A percentile compares a stretch with the other conserved stretches of the same genome.
Conservation (phyloP, 2,797 vertebrate species). For the Enteromius thamalakanensis region DNA sequence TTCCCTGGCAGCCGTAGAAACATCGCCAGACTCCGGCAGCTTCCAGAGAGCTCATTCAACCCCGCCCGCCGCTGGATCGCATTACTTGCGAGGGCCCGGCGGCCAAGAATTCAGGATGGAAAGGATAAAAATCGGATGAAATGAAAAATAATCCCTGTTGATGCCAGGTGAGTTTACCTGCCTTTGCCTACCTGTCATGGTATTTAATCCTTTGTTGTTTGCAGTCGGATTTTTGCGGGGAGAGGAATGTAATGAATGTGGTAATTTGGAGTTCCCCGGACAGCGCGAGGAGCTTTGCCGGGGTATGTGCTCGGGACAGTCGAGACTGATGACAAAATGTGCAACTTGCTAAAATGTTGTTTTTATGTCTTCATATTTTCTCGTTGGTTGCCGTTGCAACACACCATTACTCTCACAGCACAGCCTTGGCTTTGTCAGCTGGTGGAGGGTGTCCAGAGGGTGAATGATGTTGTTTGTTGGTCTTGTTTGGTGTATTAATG, state of each 20-base stretch:
- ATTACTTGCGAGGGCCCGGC: constrained; percentile 30
- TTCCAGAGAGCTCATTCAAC: constrained; percentile 45
- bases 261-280: constrained; percentile 47
- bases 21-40: constrained; percentile 41
- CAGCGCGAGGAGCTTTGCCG: constrained; percentile 8
- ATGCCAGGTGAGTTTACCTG: constrained; percentile 48
- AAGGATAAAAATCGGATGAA: constrained; percentile 50
- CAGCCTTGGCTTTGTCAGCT: constrained; percentile 48
- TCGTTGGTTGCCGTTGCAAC: constrained; percentile 31
- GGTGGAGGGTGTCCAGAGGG: constrained; percentile 44
- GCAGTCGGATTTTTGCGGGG: constrained; percentile 39
- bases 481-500: constrained; percentile 50
- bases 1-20: constrained; percentile 51
- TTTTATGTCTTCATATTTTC: constrained; percentile 54
- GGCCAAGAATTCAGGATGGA: constrained; percentile 48
- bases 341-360: constrained; percentile 44
- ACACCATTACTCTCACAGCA: constrained; percentile 29
- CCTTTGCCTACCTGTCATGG: constrained; percentile 45
- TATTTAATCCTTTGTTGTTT: constrained; percentile 50
- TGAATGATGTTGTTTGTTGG: constrained; percentile 53
- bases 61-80: constrained; percentile 23
- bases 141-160: constrained; percentile 50
- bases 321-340: constrained; percentile 50
- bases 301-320: constrained; percentile 35
- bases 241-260: constrained; percentile 46